Evolutionary conservation across 2,797 vertebrate species (phyloP), one percentile per base, ranked within the genome.

Genomic region (Macroramphosus scolopax): DNA sequence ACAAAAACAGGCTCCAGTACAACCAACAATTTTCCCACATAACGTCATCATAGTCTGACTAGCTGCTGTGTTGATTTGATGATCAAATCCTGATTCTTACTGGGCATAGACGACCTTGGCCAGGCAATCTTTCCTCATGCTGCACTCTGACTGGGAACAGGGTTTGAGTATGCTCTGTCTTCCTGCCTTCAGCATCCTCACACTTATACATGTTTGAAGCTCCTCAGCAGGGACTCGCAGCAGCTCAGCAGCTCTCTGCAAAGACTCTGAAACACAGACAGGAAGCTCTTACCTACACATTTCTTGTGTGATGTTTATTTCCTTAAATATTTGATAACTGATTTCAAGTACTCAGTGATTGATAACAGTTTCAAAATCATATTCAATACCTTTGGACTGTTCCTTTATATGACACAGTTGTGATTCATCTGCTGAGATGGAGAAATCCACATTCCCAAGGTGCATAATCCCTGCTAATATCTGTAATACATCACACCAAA

Each of bases 391-490:
- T 91, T 87, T 87, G 44, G 88, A 86, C 14, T 77, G 14, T 8
- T 87, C 80, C 53, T 89, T 72, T 1, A 93, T 79, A 12, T 86
- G 72, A 79, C 95, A 99, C 3, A 85, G 83, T 54, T 94, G 91
- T 26, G 89, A 89, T 69, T 99, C 95, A 37, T 94, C 91, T 8
- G 63, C 26, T 0, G 88, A 78, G 15, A 83, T 78, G 32, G 66
- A 89, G 73, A 98, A 98, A 0, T 35, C 74, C 58, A 94, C 30
- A 1, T 98, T 95, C 17, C 97, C 95, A 6, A 99, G 82, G 62
- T 99, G 94, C 51, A 99, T 86, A 63, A 98, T 87, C 14, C 92
- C 96, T 34, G 93, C 91, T 17, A 99, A 81, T 51, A 95, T 81
- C 97, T 98, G 78, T 14, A 22, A 55, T 3, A n/a, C 11, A 48